A percentile compares a stretch with the other conserved stretches of the same genome.
phyloP scores from a whole-genome alignment of 2,888 invertebrate genomes.

The Drosophila pseudotalamancana region DNA sequence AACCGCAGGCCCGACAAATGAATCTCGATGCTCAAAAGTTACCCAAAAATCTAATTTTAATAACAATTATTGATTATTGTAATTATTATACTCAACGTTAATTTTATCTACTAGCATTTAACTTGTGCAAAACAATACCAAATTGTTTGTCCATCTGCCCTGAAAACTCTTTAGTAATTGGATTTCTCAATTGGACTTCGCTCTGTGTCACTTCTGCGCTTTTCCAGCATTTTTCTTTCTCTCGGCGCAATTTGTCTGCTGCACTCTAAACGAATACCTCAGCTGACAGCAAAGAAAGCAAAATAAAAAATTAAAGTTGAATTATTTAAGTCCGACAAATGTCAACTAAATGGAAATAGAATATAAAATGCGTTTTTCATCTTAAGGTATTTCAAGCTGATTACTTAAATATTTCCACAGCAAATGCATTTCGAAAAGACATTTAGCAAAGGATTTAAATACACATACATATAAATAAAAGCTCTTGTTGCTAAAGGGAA shows the following conservation, averaged over 20 bases:
- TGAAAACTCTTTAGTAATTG: conserved; percentile 45
- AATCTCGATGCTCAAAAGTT: conserved; percentile 18
- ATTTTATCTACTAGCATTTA: not conserved
- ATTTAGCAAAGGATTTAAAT: not conserved
- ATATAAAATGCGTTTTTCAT: not conserved
- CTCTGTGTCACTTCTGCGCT: conserved; percentile 17
- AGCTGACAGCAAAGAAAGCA: conserved; percentile 39
- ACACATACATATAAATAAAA: not conserved
- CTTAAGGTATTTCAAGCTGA: not conserved
- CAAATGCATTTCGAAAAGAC: too few species aligned
- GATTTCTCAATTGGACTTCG: conserved; percentile 33
- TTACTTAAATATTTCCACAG: not conserved
- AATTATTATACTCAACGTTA: not conserved
- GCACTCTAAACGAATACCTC: conserved; percentile 20
- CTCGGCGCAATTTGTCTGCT: conserved; percentile 35
- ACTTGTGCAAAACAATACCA: not conserved
- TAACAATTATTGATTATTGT: conserved; percentile 39
- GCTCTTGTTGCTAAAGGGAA: too few species aligned
- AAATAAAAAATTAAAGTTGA: conserved; percentile 11
- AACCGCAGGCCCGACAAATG: conserved; percentile 32
- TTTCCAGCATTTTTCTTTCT: conserved; percentile 34
- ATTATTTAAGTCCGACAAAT: conserved; percentile 1
- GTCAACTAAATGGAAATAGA: not conserved
- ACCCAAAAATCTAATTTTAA: conserved; percentile 24
- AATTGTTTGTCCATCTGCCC: conserved; percentile 12